Percentiles rank a stretch among this genome's conserved stretches.
Conservation (phyloP, 2,888 invertebrate species). For the Leucophenga maculata region DNA sequence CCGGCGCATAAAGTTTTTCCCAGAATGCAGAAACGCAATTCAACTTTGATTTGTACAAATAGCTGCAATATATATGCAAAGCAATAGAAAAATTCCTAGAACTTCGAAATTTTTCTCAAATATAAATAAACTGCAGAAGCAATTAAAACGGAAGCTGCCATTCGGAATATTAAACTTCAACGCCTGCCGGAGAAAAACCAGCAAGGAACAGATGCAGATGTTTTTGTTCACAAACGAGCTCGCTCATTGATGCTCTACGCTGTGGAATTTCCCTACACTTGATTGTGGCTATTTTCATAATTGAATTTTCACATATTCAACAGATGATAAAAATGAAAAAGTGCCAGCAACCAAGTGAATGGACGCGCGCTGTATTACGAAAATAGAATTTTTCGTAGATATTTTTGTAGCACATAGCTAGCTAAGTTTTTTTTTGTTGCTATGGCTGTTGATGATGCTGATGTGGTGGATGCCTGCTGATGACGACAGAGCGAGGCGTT, state of each 20-base stretch:
- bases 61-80: too few species aligned
- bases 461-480: not conserved
- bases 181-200: too few species aligned
- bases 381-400: constrained; percentile 4
- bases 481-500: not conserved
- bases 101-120: not conserved
- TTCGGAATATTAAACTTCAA: too few species aligned
- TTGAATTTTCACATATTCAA: constrained; percentile 49
- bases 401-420: not conserved
- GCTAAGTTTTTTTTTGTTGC: constrained; percentile 5
- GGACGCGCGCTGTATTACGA: not conserved
- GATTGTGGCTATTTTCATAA: constrained; percentile 49
- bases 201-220: not conserved
- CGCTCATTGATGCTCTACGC: not conserved
- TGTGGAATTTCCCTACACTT: constrained; percentile 35
- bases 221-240: constrained; percentile 16
- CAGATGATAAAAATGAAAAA: not conserved
- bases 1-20: too few species aligned
- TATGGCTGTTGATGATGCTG: not conserved
- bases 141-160: not conserved
- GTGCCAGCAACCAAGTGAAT: not conserved
- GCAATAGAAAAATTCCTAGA: too few species aligned
- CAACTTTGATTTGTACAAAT: too few species aligned
- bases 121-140: not conserved
- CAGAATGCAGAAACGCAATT: too few species aligned